Percentiles rank a stretch among this genome's conserved stretches.
Conservation (phyloP, 2,888 invertebrate species). For the Acrobasis consociella region DNA sequence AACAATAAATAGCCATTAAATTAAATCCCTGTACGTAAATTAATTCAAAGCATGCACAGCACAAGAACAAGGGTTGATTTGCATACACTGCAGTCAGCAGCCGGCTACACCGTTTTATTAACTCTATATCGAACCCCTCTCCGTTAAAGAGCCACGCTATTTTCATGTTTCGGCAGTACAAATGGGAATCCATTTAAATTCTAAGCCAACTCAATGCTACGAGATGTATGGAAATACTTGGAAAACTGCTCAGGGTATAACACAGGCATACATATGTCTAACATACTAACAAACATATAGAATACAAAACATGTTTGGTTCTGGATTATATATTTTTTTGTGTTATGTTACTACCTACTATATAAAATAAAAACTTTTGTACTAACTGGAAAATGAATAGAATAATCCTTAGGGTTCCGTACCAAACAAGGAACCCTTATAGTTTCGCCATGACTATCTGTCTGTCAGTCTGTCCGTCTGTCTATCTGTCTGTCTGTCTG, state of each 20-base stretch:
- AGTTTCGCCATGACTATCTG: no score
- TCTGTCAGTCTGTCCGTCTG: no score
- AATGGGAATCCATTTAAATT: conserved; percentile 83
- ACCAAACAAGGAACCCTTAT: no score
- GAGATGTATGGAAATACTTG: conserved; percentile 60
- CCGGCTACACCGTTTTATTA: conserved; percentile 56
- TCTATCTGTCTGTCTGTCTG: no score
- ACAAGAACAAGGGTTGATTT: conserved; percentile 35
- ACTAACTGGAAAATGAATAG: no score
- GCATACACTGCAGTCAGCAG: conserved; percentile 48
- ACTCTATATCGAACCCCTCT: conserved; percentile 67
- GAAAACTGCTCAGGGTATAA: conserved; percentile 25
- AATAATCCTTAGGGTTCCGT: no score
- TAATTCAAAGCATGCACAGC: background rate
- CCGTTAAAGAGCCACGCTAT: conserved; percentile 81
- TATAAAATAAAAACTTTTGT: no score
- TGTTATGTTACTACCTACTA: no score
- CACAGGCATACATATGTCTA: no score
- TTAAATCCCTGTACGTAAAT: background rate
- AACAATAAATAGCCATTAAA: no score
- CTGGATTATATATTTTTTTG: background rate
- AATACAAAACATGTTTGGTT: no score
- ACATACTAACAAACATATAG: no score
- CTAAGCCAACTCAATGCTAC: conserved; percentile 77
- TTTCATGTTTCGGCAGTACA: conserved; percentile 81